Percentiles rank a stretch among this genome's conserved stretches.
Conservation (phyloP, 2,797 vertebrate genomes). For the Chelonia mydas region DNA sequence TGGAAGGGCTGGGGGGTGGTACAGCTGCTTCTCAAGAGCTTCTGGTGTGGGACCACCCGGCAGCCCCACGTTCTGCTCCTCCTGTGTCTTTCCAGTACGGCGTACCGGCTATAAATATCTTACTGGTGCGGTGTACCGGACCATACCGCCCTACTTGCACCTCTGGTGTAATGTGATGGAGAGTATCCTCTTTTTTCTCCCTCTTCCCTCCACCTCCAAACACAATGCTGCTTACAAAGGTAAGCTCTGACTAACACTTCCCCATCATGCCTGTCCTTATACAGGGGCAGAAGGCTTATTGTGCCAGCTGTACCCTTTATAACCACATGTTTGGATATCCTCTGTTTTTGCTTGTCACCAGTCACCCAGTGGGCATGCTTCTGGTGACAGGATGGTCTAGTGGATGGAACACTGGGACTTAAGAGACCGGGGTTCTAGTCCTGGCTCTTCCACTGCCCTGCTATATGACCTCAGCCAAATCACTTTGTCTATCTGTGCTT, state of each 20-base stretch:
- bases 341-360: not conserved
- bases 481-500: not conserved
- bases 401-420: not conserved
- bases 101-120: no score
- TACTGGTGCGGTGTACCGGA: no score
- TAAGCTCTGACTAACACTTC: not conserved
- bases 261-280: not conserved
- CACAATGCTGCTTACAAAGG: not conserved
- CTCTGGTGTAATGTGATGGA: no score
- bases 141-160: no score
- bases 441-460: not conserved
- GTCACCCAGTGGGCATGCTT: not conserved
- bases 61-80: no score
- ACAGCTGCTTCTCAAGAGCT: no score
- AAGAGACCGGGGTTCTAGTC: not conserved
- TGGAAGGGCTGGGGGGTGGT: no score
- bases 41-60: no score
- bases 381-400: not conserved
- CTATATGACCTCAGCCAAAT: not conserved
- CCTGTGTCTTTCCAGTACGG: no score
- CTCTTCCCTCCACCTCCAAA: not conserved
- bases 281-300: not conserved
- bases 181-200: not conserved
- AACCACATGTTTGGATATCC: not conserved
- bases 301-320: not conserved